Percentiles rank a stretch among this genome's conserved stretches.
These are phyloP conservation scores for Pollicipes pollicipes DNA, from an alignment of 1,140 invertebrate genomes.

Conservation along the genomic window DNA sequence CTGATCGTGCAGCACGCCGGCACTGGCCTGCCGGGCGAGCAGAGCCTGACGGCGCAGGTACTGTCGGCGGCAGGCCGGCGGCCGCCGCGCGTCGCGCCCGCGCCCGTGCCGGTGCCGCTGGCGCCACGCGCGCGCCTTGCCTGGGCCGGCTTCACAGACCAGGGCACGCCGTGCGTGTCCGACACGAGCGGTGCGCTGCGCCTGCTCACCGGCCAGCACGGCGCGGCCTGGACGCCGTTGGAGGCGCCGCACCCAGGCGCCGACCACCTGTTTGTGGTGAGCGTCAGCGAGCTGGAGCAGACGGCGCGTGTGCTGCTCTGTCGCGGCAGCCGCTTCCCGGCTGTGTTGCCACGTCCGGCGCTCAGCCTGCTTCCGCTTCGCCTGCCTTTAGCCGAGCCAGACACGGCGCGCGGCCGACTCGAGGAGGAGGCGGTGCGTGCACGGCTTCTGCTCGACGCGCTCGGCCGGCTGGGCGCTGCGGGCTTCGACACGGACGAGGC, in stretches of 20 bases:
- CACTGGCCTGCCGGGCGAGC: conserved; percentile 31
- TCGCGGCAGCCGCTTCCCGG: conserved; percentile 68
- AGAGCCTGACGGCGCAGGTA: conserved; percentile 28
- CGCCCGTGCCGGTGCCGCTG: conserved; percentile 40
- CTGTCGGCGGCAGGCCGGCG: conserved; percentile 22
- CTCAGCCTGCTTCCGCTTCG: conserved; percentile 41
- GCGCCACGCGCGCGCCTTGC: conserved; percentile 44
- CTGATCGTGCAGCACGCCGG: conserved; percentile 57
- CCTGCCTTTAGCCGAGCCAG: conserved; percentile 61
- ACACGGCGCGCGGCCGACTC: conserved; percentile 57
- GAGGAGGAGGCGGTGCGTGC: conserved; percentile 56
- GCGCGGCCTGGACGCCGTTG: neutral
- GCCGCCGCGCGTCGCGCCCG: conserved; percentile 17
- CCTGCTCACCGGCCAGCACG: neutral
- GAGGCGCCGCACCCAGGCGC: neutral
- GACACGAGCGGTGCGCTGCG: neutral
- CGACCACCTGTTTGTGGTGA: conserved; percentile 65
- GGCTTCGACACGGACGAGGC: conserved; percentile 22
- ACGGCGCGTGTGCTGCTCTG: conserved; percentile 64
- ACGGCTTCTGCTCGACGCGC: conserved; percentile 17
- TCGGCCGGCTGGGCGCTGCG: conserved; percentile 21
- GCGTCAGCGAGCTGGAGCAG: conserved; percentile 52
- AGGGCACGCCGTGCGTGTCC: conserved; percentile 30
- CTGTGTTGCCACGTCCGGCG: conserved; percentile 64
- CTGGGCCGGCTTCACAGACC: conserved; percentile 70